A percentile compares a stretch with the other conserved stretches of the same genome.
phyloP scores from a whole-genome alignment of 2,113 vertebrate genomes.

The Aspiorhynchus laticeps region DNA sequence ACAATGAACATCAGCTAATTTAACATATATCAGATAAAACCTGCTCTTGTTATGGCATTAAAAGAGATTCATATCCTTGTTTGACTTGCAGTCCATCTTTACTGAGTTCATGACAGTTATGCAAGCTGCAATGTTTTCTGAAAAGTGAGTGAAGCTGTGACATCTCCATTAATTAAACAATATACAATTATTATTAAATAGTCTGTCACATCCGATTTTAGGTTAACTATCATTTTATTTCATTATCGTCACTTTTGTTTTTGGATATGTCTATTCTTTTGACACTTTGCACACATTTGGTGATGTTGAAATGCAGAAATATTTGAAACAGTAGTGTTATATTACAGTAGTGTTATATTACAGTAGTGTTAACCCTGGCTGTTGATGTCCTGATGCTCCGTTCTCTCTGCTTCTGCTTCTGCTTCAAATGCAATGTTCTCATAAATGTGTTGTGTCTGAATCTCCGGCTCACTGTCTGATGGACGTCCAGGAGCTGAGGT shows the following conservation, averaged over 20 bases:
- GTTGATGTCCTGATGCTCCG: constrained; percentile 2
- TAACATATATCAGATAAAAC: background rate
- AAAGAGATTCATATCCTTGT: background rate
- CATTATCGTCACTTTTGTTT: too few relatives aligned
- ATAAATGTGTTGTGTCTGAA: constrained; percentile 71
- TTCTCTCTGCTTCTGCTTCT: constrained; percentile 61
- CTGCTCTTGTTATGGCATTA: background rate
- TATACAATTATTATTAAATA: background rate
- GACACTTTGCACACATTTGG: background rate
- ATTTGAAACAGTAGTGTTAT: background rate
- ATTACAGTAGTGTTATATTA: background rate
- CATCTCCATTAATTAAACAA: background rate
- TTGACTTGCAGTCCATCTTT: background rate
- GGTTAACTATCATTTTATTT: background rate
- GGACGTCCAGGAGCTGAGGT: constrained; percentile 62
- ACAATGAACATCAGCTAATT: background rate
- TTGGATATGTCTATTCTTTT: background rate
- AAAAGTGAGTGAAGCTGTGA: background rate
- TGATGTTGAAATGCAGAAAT: background rate
- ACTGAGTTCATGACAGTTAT: background rate
- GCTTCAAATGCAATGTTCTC: constrained; percentile 89
- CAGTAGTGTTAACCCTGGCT: background rate
- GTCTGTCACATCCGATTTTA: background rate
- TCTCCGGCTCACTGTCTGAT: constrained; percentile 68
- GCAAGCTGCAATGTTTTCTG: background rate